Percentiles rank a stretch among this genome's conserved stretches.
Evolutionary conservation across 2,888 invertebrate genomes (phyloP).

Genomic region (Lasioglossum vierecki): DNA sequence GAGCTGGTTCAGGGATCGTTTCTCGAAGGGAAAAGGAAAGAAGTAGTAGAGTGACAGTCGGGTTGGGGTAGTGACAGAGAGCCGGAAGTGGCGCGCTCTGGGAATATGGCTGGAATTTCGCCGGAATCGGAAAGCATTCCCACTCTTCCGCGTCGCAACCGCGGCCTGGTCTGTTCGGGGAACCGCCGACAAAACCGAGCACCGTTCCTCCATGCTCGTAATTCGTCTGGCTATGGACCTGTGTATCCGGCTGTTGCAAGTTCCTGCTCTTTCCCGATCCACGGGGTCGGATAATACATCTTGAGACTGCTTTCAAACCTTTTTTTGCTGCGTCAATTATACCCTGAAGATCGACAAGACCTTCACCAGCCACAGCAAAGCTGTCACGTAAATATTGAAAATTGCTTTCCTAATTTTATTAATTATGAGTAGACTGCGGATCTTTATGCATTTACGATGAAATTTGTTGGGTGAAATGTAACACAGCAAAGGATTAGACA

Average conservation of each 20-base stretch:
- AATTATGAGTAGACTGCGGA: too few relatives aligned
- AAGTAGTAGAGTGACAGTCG: conserved; percentile 4
- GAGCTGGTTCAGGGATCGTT: conserved; percentile 1
- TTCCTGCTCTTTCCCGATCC: conserved; percentile 30
- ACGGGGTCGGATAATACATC: not conserved
- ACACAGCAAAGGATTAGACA: too few relatives aligned
- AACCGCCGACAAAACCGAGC: conserved; percentile 67
- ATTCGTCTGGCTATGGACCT: conserved; percentile 55
- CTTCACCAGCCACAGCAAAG: not conserved
- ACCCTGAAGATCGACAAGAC: not conserved
- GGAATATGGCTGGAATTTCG: conserved; percentile 73
- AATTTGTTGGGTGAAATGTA: too few relatives aligned
- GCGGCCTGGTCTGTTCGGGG: conserved; percentile 57
- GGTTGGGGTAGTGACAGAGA: conserved; percentile 31
- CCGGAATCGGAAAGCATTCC: conserved; percentile 75
- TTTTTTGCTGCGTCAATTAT: not conserved
- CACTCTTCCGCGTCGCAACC: conserved; percentile 72
- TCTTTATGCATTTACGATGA: too few relatives aligned
- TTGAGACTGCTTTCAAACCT: not conserved
- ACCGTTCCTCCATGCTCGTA: conserved; percentile 56
- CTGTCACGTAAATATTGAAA: not conserved
- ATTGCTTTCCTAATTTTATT: too few relatives aligned
- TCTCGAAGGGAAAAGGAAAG: conserved; percentile 20
- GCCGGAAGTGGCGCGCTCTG: conserved; percentile 65
- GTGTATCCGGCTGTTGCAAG: conserved; percentile 35